A percentile compares a stretch with the other conserved stretches of the same genome.
Evolutionary conservation across 1,140 invertebrate genomes (phyloP).

Genomic region (Ptiloglossa arizonensis): DNA sequence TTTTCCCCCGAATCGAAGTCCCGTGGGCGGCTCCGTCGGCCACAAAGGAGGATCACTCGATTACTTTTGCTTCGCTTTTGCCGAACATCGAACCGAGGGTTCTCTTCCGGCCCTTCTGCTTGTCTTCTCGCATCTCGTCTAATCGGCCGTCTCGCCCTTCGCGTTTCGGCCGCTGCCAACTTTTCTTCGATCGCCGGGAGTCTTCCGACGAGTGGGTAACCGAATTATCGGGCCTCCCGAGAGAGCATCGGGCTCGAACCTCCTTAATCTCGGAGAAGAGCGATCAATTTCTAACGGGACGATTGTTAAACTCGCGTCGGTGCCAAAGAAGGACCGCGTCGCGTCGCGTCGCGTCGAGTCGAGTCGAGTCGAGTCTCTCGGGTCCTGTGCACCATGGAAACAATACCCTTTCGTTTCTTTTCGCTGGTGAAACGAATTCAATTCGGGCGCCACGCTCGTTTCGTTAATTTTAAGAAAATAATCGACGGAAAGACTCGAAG

Average conservation of each 20-base stretch:
- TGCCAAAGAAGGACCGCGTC: too few relatives aligned
- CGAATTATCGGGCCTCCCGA: not conserved
- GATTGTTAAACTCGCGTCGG: too few relatives aligned
- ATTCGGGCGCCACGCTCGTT: too few relatives aligned
- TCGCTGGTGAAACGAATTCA: too few relatives aligned
- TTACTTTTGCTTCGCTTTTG: constrained; percentile 25
- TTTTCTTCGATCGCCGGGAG: not conserved
- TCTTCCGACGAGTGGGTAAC: not conserved
- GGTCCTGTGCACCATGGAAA: too few relatives aligned
- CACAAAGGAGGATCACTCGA: constrained; percentile 54
- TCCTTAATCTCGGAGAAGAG: too few relatives aligned
- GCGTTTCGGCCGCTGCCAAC: not conserved
- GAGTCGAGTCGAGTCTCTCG: too few relatives aligned
- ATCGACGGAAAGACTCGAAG: too few relatives aligned
- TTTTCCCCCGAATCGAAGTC: constrained; percentile 32
- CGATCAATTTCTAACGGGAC: not conserved
- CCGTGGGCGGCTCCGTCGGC: constrained; percentile 35
- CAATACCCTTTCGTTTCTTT: too few relatives aligned
- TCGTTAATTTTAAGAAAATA: too few relatives aligned
- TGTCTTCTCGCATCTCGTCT: constrained; percentile 34
- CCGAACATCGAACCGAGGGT: not conserved
- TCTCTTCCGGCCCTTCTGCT: not conserved
- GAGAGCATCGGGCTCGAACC: too few relatives aligned
- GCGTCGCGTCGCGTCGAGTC: too few relatives aligned
- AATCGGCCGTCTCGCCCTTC: constrained; percentile 8